Percentiles rank a stretch among this genome's conserved stretches.
Evolutionary conservation across 2,113 vertebrate species (phyloP).

Genomic region (Propithecus coquereli): DNA sequence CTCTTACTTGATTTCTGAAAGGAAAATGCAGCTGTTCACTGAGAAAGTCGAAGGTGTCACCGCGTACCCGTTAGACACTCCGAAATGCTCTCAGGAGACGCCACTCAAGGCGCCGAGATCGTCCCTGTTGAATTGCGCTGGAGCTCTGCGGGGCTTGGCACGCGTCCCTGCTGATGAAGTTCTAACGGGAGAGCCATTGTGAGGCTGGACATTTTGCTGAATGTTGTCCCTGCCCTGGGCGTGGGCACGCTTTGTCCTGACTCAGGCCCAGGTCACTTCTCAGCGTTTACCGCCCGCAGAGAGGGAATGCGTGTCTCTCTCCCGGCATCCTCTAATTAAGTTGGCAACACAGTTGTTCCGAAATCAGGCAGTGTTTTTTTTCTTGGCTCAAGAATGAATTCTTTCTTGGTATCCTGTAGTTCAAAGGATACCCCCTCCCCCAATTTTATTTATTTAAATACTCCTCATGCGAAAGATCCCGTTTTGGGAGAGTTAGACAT

Average conservation of each 20-base stretch:
- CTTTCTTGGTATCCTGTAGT: neutral
- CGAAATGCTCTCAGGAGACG: neutral
- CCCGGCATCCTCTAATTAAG: neutral
- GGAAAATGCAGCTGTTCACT: neutral
- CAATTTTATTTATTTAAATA: neutral
- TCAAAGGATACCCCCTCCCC: too few relatives aligned
- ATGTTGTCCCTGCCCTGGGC: neutral
- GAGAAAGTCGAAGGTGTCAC: neutral
- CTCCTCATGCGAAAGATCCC: neutral
- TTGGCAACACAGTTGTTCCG: neutral
- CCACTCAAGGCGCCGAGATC: fast-evolving
- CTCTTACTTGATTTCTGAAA: neutral
- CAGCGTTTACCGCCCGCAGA: neutral
- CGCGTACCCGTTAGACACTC: fast-evolving
- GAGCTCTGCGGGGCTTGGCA: neutral
- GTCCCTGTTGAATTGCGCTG: neutral
- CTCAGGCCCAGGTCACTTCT: neutral
- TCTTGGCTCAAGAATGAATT: neutral
- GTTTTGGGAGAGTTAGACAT: neutral
- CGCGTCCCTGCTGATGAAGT: neutral
- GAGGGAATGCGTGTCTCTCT: too few relatives aligned
- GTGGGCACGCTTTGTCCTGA: too few relatives aligned
- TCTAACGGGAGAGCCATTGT: neutral
- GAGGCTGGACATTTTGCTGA: neutral
- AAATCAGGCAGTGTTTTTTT: too few relatives aligned